phyloP scores from a whole-genome alignment of 2,888 invertebrate genomes.

The Phengaris alcon region DNA sequence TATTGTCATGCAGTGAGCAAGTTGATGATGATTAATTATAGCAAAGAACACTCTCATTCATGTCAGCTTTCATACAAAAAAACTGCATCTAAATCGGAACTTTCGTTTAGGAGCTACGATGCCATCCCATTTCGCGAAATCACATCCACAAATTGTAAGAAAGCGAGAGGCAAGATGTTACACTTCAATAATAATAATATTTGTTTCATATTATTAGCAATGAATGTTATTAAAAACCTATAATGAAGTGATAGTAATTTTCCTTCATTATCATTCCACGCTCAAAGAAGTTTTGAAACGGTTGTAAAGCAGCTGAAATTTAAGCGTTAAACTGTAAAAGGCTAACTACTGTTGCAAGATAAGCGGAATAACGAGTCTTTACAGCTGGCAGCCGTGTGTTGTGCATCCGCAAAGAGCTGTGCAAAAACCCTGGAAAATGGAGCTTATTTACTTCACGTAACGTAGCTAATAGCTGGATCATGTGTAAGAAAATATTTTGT shows the following conservation, averaged over 20 bases:
- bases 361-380: constrained; percentile 16
- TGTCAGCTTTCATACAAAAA: no score
- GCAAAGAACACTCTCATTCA: no score
- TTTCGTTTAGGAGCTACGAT: no score
- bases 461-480: neutral
- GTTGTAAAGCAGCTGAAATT: neutral
- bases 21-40: no score
- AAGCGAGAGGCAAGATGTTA: no score
- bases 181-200: no score
- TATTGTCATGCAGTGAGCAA: no score
- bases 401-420: constrained; percentile 4
- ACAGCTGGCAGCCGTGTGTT: neutral
- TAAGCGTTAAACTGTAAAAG: constrained; percentile 9
- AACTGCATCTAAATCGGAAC: no score
- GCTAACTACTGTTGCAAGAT: constrained; percentile 26
- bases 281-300: neutral
- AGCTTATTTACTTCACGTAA: neutral
- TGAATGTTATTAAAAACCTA: no score
- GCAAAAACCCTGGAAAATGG: neutral
- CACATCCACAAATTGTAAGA: no score
- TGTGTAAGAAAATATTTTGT: neutral
- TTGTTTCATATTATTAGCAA: no score
- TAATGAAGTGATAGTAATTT: neutral
- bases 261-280: neutral
- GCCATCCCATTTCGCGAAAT: no score